Percentiles rank a stretch among this genome's conserved stretches.
Evolutionary conservation across 2,797 vertebrate genomes (phyloP).

Genomic region (Galaxias olidus): DNA sequence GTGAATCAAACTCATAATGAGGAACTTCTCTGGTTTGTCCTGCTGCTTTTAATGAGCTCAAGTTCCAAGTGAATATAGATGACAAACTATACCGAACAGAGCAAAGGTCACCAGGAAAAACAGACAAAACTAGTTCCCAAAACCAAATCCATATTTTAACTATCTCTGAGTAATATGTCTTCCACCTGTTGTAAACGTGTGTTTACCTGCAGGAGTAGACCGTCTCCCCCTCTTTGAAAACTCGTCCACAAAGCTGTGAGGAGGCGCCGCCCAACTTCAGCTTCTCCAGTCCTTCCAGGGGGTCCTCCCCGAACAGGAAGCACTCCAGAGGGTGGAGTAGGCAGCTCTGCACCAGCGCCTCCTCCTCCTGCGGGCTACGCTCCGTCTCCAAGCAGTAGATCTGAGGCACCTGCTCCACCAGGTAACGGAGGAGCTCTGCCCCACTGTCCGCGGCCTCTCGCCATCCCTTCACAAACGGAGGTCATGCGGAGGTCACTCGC

Average conservation of each 20-base stretch:
- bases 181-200: no score
- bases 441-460: conserved; percentile 81
- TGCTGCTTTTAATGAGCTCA: no score
- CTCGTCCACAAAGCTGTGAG: conserved; percentile 92
- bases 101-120: no score
- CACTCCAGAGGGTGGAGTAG: conserved; percentile 88
- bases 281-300: conserved; percentile 85
- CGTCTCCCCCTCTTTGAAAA: conserved; percentile 97
- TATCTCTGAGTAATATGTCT: no score
- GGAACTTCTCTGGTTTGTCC: no score
- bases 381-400: conserved; percentile 85
- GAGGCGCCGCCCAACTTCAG: conserved; percentile 81
- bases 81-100: no score
- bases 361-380: conserved; percentile 83
- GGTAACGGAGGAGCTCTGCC: conserved; percentile 77
- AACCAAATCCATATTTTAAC: no score
- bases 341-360: conserved; percentile 76
- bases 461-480: conserved; percentile 78
- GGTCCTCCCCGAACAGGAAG: conserved; percentile 91
- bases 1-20: no score
- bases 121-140: no score
- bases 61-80: no score
- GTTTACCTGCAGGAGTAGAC: conserved; percentile 96
- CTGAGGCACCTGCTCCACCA: conserved; percentile 87
- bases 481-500: conserved; percentile 15